Percentiles rank a stretch among this genome's conserved stretches.
phyloP scores from a whole-genome alignment of 2,888 invertebrate species.

The Smittia aterrima region DNA sequence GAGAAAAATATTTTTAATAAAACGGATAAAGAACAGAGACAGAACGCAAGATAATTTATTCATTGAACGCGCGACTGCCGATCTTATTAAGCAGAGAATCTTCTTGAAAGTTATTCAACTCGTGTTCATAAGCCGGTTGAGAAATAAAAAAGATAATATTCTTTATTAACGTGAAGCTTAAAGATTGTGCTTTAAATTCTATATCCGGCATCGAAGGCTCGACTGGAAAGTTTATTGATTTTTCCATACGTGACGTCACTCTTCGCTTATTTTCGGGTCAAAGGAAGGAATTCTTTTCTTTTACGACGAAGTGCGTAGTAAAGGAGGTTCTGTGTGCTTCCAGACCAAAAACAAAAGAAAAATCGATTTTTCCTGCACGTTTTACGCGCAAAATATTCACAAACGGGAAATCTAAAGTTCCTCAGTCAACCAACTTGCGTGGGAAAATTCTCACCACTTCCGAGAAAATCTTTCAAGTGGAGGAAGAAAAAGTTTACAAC shows the following conservation, averaged over 20 bases:
- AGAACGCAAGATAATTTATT: constrained; percentile 8
- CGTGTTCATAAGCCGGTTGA: neutral
- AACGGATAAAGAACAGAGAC: neutral
- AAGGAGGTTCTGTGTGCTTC: neutral
- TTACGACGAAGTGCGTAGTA: neutral
- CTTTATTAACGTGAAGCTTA: too few relatives aligned
- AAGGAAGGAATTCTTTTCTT: neutral
- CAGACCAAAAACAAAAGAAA: neutral
- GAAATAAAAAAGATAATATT: too few relatives aligned
- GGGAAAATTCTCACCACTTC: neutral
- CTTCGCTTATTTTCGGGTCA: neutral
- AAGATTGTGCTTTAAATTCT: too few relatives aligned
- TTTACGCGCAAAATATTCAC: neutral
- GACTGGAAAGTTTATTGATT: neutral
- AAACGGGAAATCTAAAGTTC: neutral
- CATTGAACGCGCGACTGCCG: neutral
- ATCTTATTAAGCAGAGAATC: neutral
- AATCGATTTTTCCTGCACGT: constrained; percentile 14
- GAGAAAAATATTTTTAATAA: constrained; percentile 18
- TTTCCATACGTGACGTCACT: constrained; percentile 2
- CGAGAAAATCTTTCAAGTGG: neutral
- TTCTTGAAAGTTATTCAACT: neutral
- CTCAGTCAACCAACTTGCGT: neutral
- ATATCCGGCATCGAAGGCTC: constrained; percentile 2
- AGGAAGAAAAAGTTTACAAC: neutral